Conservation (phyloP, 2,888 invertebrate species). For the Gandaritis pyraliata region DNA sequence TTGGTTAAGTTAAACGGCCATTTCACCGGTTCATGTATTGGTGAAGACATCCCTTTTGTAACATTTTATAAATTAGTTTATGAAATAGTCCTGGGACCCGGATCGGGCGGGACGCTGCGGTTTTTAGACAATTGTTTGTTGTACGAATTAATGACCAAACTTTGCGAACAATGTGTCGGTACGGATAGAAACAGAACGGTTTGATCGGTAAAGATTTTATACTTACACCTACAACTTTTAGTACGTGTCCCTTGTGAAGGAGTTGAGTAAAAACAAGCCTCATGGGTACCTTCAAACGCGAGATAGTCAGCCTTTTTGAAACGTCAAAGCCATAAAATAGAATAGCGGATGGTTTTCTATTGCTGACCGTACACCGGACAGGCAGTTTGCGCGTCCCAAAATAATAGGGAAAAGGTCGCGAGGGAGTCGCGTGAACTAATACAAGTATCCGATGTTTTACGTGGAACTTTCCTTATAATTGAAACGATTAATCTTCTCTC, state of each 20-base stretch:
- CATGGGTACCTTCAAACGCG: slow-evolving; percentile 1
- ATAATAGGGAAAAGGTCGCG: slow-evolving; percentile 6
- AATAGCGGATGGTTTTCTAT: neutral
- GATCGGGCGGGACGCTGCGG: slow-evolving; percentile 22
- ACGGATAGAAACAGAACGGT: slow-evolving; percentile 14
- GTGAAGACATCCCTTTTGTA: neutral
- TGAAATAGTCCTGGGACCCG: neutral
- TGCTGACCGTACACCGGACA: slow-evolving; percentile 4
- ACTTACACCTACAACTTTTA: neutral
- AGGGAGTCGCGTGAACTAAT: slow-evolving; percentile 12
- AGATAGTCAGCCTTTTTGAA: neutral
- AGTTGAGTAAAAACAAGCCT: neutral
- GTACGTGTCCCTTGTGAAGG: neutral
- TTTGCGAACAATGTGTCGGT: slow-evolving; percentile 21
- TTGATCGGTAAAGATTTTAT: neutral
- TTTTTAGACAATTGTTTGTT: slow-evolving; percentile 40
- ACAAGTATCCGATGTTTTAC: slow-evolving; percentile 18
- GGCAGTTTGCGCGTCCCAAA: neutral
- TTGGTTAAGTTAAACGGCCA: neutral
- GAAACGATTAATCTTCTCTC: slow-evolving; percentile 13
- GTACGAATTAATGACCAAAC: slow-evolving; percentile 27
- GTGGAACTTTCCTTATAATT: slow-evolving; percentile 20
- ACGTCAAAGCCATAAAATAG: slow-evolving; percentile 2
- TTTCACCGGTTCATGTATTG: neutral
- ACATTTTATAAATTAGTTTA: slow-evolving; percentile 12